Evolutionary conservation across 2,888 invertebrate genomes (phyloP), one percentile per base, ranked within the genome.

Genomic region (Platycheirus rosarum): DNA sequence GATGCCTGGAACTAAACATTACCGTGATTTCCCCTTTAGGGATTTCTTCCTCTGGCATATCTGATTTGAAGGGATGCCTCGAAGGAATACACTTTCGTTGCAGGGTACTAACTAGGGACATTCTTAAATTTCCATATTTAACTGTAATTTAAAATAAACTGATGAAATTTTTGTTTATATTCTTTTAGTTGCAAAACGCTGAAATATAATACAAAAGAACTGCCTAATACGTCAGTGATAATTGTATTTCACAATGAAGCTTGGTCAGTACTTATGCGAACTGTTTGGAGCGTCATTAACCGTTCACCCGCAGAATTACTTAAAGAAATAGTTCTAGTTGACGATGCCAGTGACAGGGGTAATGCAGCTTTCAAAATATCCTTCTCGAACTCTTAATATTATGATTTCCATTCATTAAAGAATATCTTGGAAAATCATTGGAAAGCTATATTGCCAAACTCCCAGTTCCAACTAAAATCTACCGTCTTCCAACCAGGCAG

Each of bases 221-320:
- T 98, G 66, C 98, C 98, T 0, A 95, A 93, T 84, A 97, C 98
- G 0, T 96, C 96, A 84, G 93, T 99, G 13, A 95, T 99, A 62
- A 97, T 99, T 85, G 98, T 99, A 0, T 99, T 99, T 89, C 99
- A 99, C 89, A 99, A 99, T 89, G 99, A 99, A 91, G 99, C 99
- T 0, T 99, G 98, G 97, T 98, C 98, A 2, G 98, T 99, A 0
- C 92, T 99, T 9, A 92, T 99, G 86, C 92, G 99, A 66, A 99
- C 98, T 0, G 95, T 99, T 23, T 96, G 97, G 92, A 98, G 98
- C 87, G 97, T 97, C 44, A 95, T 99, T 74, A 94, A 95, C 88
- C 92, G 98, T 85, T 97, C 98, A 1, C 98, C 98, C 0, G 89
- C 90, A 11, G 88, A 92, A 75, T 91, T 98, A 44, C 90, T 99